Conservation (phyloP, 2,113 vertebrate genomes). For the Pandion haliaetus region DNA sequence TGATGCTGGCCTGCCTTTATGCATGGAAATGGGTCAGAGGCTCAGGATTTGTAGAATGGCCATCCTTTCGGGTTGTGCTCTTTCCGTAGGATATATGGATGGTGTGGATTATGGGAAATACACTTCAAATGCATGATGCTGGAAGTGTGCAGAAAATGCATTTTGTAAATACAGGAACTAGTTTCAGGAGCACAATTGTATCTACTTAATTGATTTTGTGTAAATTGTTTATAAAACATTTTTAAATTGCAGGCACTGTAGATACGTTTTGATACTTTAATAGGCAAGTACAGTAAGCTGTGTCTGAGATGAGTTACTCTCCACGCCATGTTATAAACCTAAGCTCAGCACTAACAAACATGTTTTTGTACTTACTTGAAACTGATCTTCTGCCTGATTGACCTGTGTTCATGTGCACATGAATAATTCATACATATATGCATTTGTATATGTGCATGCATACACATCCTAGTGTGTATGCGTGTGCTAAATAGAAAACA, state of each 20-base stretch:
- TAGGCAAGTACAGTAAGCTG: fast-evolving
- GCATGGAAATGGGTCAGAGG: background rate
- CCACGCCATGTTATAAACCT: background rate
- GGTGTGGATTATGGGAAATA: no score
- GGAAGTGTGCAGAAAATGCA: background rate
- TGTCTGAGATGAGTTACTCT: background rate
- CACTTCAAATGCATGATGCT: background rate
- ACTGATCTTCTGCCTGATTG: background rate
- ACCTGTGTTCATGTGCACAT: conserved; percentile 6
- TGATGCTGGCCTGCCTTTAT: background rate
- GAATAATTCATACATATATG: background rate
- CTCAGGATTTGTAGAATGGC: fast-evolving
- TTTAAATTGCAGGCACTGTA: background rate
- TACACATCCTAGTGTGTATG: no score
- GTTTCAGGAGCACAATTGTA: background rate
- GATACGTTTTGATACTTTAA: fast-evolving
- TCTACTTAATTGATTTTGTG: background rate
- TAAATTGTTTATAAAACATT: background rate
- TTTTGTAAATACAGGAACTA: background rate
- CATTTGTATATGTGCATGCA: background rate
- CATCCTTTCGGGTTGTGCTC: background rate
- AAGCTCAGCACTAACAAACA: background rate
- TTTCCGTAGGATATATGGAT: fast-evolving
- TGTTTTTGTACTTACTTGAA: background rate
- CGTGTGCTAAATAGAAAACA: background rate